Conservation (phyloP, 2,888 invertebrate genomes). For the Automeris io region DNA sequence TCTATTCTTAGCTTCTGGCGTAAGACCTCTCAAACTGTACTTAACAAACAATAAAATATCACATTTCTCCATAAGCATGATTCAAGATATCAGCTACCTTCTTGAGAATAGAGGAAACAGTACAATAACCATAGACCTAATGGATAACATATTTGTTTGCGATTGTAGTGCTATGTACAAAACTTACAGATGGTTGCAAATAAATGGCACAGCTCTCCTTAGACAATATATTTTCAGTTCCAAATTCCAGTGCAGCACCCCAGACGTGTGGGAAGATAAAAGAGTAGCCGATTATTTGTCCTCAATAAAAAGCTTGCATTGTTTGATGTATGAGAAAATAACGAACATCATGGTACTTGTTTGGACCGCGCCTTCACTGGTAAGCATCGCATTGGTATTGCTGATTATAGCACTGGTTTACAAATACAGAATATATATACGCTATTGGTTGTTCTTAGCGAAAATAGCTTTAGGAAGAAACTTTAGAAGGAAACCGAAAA, state of each 20-base stretch:
- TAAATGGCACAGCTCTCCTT: slow-evolving; percentile 45
- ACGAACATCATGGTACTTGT: slow-evolving; percentile 52
- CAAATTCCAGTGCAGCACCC: slow-evolving; percentile 58
- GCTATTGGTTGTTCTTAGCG: slow-evolving; percentile 75
- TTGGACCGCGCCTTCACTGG: slow-evolving; percentile 57
- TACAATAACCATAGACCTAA: slow-evolving; percentile 54
- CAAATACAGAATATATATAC: slow-evolving; percentile 67
- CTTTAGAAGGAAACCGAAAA: slow-evolving; percentile 37
- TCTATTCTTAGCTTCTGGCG: slow-evolving; percentile 62
- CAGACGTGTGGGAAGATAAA: slow-evolving; percentile 62
- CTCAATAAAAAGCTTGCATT: slow-evolving; percentile 53
- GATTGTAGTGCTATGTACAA: slow-evolving; percentile 67
- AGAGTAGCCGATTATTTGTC: slow-evolving; percentile 56
- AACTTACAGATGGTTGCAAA: slow-evolving; percentile 57
- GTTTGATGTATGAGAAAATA: slow-evolving; percentile 56
- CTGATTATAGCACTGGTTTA: slow-evolving; percentile 37
- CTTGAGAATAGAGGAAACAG: slow-evolving; percentile 40
- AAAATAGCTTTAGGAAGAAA: slow-evolving; percentile 69
- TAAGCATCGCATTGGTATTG: slow-evolving; percentile 46
- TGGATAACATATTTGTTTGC: slow-evolving; percentile 74
- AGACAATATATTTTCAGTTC: slow-evolving; percentile 48
- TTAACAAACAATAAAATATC: slow-evolving; percentile 75
- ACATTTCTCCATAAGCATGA: slow-evolving; percentile 74
- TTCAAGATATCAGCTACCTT: slow-evolving; percentile 70
- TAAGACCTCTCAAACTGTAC: slow-evolving; percentile 49